Percentiles rank a stretch among this genome's conserved stretches.
phyloP scores from a whole-genome alignment of 2,797 vertebrate genomes.

The Uromys caudimaculatus region DNA sequence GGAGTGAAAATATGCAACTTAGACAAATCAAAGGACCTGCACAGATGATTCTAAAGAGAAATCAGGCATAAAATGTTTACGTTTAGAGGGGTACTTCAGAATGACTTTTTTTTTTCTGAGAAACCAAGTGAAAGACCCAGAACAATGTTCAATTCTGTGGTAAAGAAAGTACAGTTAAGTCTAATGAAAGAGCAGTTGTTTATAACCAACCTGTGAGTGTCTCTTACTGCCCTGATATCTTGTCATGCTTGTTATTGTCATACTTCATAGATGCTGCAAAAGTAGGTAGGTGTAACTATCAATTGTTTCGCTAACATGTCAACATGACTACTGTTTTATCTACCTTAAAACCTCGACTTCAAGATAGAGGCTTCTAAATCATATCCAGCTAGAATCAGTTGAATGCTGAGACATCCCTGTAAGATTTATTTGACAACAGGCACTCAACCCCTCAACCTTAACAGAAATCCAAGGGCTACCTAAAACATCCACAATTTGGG shows the following conservation, averaged over 20 bases:
- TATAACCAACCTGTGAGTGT: neutral
- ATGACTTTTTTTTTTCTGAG: neutral
- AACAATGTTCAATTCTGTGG: neutral
- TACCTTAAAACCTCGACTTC: neutral
- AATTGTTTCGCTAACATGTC: too few species aligned
- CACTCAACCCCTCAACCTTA: neutral
- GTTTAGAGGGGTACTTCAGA: neutral
- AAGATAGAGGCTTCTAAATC: neutral
- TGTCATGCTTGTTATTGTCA: neutral
- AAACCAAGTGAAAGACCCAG: neutral
- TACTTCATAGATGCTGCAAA: neutral
- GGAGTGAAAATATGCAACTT: too few species aligned
- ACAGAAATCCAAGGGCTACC: neutral
- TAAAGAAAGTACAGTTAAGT: neutral
- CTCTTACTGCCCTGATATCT: neutral
- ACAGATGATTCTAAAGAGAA: too few species aligned
- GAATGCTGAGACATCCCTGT: too few species aligned
- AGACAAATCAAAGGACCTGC: too few species aligned
- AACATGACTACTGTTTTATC: neutral
- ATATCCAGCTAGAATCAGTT: neutral
- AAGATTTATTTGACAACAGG: neutral
- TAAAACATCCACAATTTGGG: neutral
- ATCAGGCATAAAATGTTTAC: neutral
- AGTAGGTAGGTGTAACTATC: neutral
- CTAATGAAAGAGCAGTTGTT: neutral